phyloP scores from a whole-genome alignment of 1,140 invertebrate genomes.

The Drosophila repleta region DNA sequence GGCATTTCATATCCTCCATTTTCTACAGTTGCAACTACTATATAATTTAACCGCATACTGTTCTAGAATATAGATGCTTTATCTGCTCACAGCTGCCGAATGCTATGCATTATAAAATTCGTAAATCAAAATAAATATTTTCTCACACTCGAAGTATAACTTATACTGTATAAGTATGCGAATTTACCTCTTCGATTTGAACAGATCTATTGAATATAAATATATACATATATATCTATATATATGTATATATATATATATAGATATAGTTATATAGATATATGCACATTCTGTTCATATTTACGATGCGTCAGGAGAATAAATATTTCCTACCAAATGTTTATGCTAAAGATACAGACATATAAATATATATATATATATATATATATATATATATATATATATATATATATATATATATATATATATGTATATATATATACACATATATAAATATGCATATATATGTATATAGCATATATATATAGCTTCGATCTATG shows the following conservation, averaged over 20 bases:
- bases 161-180: no score
- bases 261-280: background rate
- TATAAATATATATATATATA: background rate
- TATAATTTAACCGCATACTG: no score
- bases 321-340: conserved; percentile 8
- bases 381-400: background rate
- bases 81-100: no score
- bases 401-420: background rate
- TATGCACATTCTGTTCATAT: background rate
- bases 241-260: background rate
- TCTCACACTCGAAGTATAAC: no score
- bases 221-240: background rate
- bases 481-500: background rate
- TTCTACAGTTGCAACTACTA: no score
- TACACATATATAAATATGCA: background rate
- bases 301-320: conserved; percentile 2
- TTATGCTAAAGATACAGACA: background rate
- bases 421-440: background rate
- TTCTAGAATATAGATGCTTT: no score
- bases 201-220: background rate
- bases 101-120: no score
- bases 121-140: no score
- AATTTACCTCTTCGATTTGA: no score
- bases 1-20: no score
- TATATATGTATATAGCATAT: background rate